phyloP scores from a whole-genome alignment of 2,797 vertebrate genomes.

The Buphagus erythrorhynchus region DNA sequence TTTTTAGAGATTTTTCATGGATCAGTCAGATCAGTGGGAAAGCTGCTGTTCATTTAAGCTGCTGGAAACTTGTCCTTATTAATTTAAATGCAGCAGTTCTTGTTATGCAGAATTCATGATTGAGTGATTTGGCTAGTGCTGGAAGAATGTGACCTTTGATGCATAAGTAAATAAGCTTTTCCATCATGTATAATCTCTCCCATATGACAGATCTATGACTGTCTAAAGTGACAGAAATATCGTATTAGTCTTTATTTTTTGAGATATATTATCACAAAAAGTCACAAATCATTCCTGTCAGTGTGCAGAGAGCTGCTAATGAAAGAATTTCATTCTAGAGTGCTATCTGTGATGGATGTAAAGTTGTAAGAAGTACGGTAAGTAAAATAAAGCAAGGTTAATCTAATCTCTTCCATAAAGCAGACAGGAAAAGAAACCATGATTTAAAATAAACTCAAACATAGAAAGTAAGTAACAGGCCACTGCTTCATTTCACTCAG shows the following conservation, averaged over 20 bases:
- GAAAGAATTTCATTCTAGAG: not conserved
- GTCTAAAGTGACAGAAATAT: not conserved
- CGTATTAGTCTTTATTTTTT: not conserved
- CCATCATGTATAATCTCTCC: not conserved
- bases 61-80: not conserved
- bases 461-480: not conserved
- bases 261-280: not conserved
- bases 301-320: not conserved
- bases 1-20: not conserved
- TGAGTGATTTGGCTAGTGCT: not conserved
- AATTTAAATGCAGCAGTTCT: not conserved
- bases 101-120: not conserved
- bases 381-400: not conserved
- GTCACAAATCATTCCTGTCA: not conserved
- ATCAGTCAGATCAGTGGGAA: not conserved
- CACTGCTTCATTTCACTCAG: not conserved
- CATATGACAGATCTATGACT: not conserved
- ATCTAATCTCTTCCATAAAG: not conserved
- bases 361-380: not conserved
- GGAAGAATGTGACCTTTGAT: slow-evolving; percentile 25
- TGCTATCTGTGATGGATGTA: not conserved
- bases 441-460: not conserved
- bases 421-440: not conserved
- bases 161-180: slow-evolving; percentile 18
- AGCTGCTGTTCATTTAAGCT: not conserved